Percentiles rank a stretch among this genome's conserved stretches.
Conservation (phyloP, 2,888 invertebrate species). For the Bursaphelenchus okinawaensis region DNA sequence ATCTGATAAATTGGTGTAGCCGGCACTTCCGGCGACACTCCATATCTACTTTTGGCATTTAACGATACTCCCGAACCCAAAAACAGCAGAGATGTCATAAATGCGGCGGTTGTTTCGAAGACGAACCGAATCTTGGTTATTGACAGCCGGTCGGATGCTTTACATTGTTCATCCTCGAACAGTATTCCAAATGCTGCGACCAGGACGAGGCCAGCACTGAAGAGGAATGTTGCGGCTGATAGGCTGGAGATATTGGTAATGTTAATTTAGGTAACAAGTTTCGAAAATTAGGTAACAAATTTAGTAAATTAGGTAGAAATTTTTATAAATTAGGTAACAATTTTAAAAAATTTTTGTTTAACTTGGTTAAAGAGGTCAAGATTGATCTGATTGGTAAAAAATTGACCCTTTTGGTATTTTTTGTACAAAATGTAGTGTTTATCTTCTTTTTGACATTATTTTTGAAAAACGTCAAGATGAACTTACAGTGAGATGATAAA, state of each 20-base stretch:
- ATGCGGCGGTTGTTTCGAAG: conserved; percentile 8
- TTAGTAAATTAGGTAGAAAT: too few species aligned
- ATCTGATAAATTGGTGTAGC: conserved; percentile 2
- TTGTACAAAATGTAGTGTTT: too few species aligned
- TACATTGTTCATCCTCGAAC: not conserved
- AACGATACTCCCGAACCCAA: not conserved
- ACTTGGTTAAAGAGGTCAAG: not conserved
- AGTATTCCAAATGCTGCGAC: conserved; percentile 1
- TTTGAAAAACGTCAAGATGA: too few species aligned
- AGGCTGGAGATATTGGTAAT: not conserved
- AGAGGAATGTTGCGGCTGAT: not conserved
- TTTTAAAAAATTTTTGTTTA: too few species aligned
- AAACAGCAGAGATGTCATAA: conserved; percentile 4
- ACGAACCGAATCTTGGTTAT: not conserved
- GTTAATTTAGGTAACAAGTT: not conserved
- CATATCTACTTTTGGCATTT: not conserved
- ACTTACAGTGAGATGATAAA: not conserved
- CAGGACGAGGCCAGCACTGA: not conserved
- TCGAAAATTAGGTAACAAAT: too few species aligned
- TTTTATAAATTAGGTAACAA: too few species aligned
- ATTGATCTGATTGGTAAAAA: too few species aligned
- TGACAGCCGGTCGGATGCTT: not conserved
- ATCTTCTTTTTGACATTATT: too few species aligned
- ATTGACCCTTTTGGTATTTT: too few species aligned
- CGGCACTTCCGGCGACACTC: not conserved